phyloP scores from a whole-genome alignment of 53 echinoderm and acorn worm species.

The Pentamera pediparva region DNA sequence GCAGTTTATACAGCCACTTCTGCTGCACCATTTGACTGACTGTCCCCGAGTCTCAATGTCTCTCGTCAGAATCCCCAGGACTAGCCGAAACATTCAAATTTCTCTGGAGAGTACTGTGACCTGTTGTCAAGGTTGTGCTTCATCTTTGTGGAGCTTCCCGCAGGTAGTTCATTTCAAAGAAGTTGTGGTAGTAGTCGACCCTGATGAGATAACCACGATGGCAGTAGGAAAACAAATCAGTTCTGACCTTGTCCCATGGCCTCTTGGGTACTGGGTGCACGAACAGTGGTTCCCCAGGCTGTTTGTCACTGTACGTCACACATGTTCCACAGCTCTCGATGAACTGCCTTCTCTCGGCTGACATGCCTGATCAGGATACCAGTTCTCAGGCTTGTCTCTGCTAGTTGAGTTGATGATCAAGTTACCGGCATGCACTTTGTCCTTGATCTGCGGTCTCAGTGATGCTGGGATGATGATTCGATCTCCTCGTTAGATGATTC shows the following conservation, averaged over 20 bases:
- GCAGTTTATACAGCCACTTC: conserved; percentile 59
- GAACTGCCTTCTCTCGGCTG: conserved; percentile 36
- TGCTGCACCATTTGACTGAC: conserved; percentile 39
- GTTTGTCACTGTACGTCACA: conserved; percentile 1
- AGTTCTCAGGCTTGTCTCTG: conserved; percentile 36
- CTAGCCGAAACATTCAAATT: background rate
- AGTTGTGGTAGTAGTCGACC: conserved; percentile 53
- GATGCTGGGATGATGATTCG: conserved; percentile 2
- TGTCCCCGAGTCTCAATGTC: conserved; percentile 33
- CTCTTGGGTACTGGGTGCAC: conserved; percentile 28
- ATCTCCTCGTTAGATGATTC: background rate
- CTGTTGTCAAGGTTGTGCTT: conserved; percentile 34
- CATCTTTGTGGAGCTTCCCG: conserved; percentile 1
- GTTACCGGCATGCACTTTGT: conserved; percentile 46
- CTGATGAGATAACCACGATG: conserved; percentile 26
- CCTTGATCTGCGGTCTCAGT: conserved; percentile 26
- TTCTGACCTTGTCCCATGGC: conserved; percentile 44
- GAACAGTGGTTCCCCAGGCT: conserved; percentile 40
- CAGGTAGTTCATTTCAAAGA: conserved; percentile 51
- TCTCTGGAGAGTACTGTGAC: conserved; percentile 22
- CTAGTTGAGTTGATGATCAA: conserved; percentile 38
- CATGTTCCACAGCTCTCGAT: conserved; percentile 44
- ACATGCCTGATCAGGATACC: conserved; percentile 49
- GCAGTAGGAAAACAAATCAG: conserved; percentile 24
- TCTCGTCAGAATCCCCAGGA: conserved; percentile 30